These are phyloP conservation scores for Sebastiscus tertius DNA, from an alignment of 2,797 vertebrate species.

Conservation along the genomic window DNA sequence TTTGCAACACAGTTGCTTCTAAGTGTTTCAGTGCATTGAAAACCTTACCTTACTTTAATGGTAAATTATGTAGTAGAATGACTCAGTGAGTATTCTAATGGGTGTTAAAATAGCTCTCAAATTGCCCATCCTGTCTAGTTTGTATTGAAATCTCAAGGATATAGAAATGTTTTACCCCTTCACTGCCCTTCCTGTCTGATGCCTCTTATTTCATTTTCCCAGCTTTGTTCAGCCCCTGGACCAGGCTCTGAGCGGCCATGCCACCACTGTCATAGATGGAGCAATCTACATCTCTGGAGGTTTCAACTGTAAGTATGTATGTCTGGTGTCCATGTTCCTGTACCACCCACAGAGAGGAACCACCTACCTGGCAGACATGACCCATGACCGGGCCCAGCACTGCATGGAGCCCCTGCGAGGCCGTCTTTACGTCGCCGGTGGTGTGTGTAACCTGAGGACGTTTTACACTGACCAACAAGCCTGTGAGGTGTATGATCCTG, in stretches of 20 bases:
- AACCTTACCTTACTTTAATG: too few species aligned
- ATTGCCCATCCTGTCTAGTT: neutral
- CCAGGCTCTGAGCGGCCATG: constrained; percentile 79
- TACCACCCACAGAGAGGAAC: constrained; percentile 80
- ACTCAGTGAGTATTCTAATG: too few species aligned
- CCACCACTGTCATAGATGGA: constrained; percentile 50
- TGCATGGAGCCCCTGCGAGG: constrained; percentile 80
- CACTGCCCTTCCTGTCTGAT: neutral
- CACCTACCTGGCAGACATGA: constrained; percentile 77
- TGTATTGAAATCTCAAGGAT: neutral
- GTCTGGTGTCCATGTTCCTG: constrained; percentile 76
- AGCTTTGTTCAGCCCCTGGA: constrained; percentile 77
- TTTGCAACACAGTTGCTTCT: neutral
- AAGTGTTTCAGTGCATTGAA: neutral
- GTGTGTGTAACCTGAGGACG: constrained; percentile 72
- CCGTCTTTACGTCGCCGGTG: constrained; percentile 76
- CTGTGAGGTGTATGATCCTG: constrained; percentile 79
- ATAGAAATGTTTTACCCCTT: neutral
- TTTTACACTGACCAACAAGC: constrained; percentile 80
- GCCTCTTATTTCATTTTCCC: neutral
- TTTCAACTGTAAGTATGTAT: constrained; percentile 79
- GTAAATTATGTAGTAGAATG: too few species aligned
- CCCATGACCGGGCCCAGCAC: constrained; percentile 78
- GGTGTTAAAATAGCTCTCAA: too few species aligned
- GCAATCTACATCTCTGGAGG: constrained; percentile 83